Percentiles rank a stretch among this genome's conserved stretches.
phyloP scores from a whole-genome alignment of 2,888 invertebrate genomes.

The Unio delphinus region DNA sequence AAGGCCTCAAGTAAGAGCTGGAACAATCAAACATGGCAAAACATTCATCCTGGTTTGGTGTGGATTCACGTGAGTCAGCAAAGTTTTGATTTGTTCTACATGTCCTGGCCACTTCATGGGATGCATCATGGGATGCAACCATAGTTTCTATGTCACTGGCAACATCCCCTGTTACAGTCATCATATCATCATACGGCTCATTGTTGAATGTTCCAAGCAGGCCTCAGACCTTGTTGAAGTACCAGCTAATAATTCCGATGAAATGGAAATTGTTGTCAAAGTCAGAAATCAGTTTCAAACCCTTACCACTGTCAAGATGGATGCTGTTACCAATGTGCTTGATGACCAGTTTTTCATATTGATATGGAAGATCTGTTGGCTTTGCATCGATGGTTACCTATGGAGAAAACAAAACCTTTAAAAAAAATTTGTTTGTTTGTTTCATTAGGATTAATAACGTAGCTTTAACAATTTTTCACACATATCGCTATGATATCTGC shows the following conservation, averaged over 20 bases:
- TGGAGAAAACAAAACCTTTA: neutral
- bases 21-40: conserved; percentile 80
- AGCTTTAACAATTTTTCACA: no score
- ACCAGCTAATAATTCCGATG: conserved; percentile 85
- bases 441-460: no score
- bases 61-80: conserved; percentile 28
- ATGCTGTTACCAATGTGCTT: conserved; percentile 67
- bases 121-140: conserved; percentile 83
- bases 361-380: conserved; percentile 80
- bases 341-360: conserved; percentile 69
- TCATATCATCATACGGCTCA: conserved; percentile 86
- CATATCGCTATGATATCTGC: no score
- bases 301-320: conserved; percentile 73
- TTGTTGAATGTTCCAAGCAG: conserved; percentile 92
- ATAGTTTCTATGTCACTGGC: conserved; percentile 78
- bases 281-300: conserved; percentile 65
- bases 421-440: neutral
- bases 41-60: conserved; percentile 75
- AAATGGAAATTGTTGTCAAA: conserved; percentile 34
- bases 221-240: conserved; percentile 89
- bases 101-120: conserved; percentile 75
- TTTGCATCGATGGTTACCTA: conserved; percentile 77
- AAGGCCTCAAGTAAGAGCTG: conserved; percentile 75
- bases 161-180: conserved; percentile 76
- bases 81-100: conserved; percentile 47